Conservation (phyloP, 2,113 vertebrate genomes). For the Poicephalus gulielmi region DNA sequence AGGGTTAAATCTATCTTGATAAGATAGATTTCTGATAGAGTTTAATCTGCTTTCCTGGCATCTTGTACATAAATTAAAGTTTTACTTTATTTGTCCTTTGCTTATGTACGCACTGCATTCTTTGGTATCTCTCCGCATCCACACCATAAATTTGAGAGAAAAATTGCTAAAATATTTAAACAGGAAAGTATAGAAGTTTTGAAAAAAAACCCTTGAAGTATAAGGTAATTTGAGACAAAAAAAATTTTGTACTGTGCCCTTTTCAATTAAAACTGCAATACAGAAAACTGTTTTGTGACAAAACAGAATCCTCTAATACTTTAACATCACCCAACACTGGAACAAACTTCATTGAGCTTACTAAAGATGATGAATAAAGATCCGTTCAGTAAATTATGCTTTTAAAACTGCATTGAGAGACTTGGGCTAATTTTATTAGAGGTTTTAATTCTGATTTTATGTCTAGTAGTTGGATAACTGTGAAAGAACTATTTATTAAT, state of each 20-base stretch:
- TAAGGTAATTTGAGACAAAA: neutral
- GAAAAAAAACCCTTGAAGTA: neutral
- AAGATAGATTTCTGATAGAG: neutral
- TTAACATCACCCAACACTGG: neutral
- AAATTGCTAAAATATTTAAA: neutral
- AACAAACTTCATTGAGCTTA: neutral
- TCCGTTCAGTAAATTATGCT: neutral
- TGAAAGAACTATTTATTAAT: constrained; percentile 57
- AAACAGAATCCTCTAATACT: neutral
- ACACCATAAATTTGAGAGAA: neutral
- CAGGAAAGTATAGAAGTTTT: neutral
- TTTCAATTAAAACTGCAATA: neutral
- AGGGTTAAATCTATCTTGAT: neutral
- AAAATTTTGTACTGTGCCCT: neutral
- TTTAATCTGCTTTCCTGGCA: neutral
- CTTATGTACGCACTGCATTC: neutral
- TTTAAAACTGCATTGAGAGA: neutral
- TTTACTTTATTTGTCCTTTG: neutral
- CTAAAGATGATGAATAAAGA: neutral
- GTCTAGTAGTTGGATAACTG: constrained; percentile 2
- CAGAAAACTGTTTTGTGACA: neutral
- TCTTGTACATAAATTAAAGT: neutral
- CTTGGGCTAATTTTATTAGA: constrained; percentile 25
- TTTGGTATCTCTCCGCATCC: neutral
- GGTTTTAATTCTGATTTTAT: constrained; percentile 19